Conservation (phyloP, 2,113 vertebrate genomes). For the Microtus oregoni region DNA sequence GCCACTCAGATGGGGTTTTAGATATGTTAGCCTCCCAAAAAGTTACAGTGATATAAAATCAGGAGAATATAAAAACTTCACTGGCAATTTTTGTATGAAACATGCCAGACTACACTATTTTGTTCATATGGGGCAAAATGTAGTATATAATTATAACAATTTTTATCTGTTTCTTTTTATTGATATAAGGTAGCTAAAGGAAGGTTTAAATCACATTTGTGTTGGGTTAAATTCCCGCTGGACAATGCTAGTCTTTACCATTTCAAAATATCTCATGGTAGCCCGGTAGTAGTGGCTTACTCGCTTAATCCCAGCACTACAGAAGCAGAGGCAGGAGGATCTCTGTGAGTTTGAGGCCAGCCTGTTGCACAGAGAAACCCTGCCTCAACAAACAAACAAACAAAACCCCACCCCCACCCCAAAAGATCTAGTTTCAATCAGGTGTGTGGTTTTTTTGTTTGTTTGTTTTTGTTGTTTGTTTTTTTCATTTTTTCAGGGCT, state of each 20-base stretch:
- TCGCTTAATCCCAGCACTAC: too few relatives aligned
- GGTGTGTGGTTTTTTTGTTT: not conserved
- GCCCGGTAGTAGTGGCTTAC: too few relatives aligned
- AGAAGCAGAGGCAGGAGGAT: too few relatives aligned
- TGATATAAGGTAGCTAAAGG: not conserved
- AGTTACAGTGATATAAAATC: not conserved
- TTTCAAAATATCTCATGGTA: not conserved
- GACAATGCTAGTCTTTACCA: not conserved
- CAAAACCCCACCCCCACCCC: too few relatives aligned
- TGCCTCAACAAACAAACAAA: too few relatives aligned
- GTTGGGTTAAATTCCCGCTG: not conserved
- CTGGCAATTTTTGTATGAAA: not conserved
- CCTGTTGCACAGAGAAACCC: too few relatives aligned
- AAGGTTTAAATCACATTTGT: not conserved
- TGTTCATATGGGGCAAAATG: not conserved
- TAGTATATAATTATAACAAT: not conserved
- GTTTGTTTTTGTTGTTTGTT: not conserved
- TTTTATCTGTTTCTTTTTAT: not conserved
- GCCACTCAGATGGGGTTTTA: not conserved
- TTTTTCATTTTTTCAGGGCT: not conserved
- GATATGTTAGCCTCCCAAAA: not conserved
- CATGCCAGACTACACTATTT: not conserved
- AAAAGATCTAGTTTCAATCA: not conserved
- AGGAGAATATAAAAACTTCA: not conserved
- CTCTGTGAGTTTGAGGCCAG: too few relatives aligned